phyloP scores from a whole-genome alignment of 2,797 vertebrate species.

The Galaxias olidus region DNA sequence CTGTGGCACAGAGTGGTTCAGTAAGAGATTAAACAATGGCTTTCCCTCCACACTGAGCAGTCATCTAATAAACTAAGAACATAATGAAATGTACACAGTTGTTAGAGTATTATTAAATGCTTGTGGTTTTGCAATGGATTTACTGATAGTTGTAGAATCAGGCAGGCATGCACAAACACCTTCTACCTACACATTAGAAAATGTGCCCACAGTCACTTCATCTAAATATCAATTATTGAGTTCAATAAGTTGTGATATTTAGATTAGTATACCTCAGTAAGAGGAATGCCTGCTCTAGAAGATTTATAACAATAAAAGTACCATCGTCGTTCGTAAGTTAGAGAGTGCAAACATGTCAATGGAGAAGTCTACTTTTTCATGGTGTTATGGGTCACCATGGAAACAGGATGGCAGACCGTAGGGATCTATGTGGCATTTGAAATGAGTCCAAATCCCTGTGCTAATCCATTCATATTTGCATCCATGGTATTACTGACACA shows the following conservation, averaged over 20 bases:
- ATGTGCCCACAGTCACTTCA: not conserved
- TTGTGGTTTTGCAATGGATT: slow-evolving; percentile 64
- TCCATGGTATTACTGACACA: no score
- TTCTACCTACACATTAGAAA: not conserved
- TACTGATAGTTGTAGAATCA: slow-evolving; percentile 45
- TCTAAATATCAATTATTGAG: no score
- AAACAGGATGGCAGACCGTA: not conserved
- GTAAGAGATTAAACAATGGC: slow-evolving; percentile 71
- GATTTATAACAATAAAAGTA: no score
- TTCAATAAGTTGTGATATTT: no score
- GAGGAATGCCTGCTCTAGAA: no score
- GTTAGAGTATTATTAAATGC: slow-evolving; percentile 73
- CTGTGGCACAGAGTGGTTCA: slow-evolving; percentile 73
- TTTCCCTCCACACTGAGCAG: slow-evolving; percentile 65
- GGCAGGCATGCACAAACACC: slow-evolving; percentile 34
- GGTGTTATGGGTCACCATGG: not conserved
- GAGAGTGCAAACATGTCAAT: no score
- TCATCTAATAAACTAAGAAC: slow-evolving; percentile 71
- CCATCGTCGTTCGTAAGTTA: no score
- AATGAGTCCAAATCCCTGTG: no score
- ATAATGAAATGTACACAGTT: slow-evolving; percentile 78
- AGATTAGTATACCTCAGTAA: no score
- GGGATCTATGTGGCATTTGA: not conserved
- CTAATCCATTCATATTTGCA: no score
- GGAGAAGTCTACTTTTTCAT: not conserved